Evolutionary conservation across 2,797 vertebrate genomes (phyloP), one percentile per base, ranked within the genome.

Genomic region (Pipistrellus nathusii): DNA sequence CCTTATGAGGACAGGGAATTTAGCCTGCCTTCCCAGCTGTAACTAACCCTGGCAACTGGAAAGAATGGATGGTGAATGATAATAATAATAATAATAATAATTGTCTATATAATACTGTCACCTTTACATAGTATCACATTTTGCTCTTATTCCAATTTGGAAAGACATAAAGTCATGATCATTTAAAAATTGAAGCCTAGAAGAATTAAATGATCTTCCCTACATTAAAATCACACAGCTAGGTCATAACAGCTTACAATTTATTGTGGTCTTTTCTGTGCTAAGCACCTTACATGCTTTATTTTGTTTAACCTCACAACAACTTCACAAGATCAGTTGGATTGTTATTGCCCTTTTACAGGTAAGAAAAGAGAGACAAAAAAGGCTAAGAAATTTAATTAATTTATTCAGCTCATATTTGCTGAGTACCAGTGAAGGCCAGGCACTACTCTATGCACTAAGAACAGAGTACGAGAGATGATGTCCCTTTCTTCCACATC

Each of bases 281-380:
- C 25, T 72, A 44, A 75, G 23, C 20, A n/a, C 44, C 82, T 85
- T 73, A 15, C 13, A 3, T 81, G 44, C 41, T 71, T 91, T 75
- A 48, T 97, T 95, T 94, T 86, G 96, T 96, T 90, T 72, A 32
- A 93, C 84, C 15, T 94, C 90, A 75, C 76, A 95, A 89, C 35
- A 83, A 59, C 27, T 76, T 96, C 97, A 93, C 91, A 95, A 96
- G 94, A 91, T 93, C 59, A 48, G 46, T 87, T 85, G 62, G 44
- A 86, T 96, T 95, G 95, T 95, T 91, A 93, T 78, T 73, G 32
- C 59, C 82, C 51, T 96, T 97, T 95, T 77, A 97, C 83, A 82
- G 94, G 86, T 76, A 20, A 93, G 73, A 95, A 46, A 95, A 95
- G 0, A 0, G 85, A 0, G 84, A 93, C 76, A 84, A 88, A 91